Base-by-base conservation (phyloP, 2,113 vertebrate species). In the Alligator mississippiensis region DNA sequence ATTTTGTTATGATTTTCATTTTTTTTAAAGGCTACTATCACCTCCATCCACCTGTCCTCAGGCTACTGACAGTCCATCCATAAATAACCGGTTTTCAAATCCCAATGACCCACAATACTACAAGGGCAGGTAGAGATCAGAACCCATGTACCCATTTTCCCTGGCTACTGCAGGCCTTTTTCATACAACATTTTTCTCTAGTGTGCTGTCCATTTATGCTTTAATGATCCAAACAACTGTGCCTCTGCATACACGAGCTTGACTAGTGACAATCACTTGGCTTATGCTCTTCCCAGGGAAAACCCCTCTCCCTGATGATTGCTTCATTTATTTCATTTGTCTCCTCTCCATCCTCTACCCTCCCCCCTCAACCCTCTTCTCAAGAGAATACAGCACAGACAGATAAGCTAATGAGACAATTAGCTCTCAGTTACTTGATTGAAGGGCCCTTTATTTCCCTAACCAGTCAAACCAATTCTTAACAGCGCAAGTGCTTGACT, bases 391-490 rank as follows among this genome's bases (percentile, higher is more conserved):
- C 64, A 93, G 76, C 82, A 61, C 93, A 94, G 92, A 84, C 91
- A 94, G 96, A 95, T 95, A 96, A 95, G 94, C 92, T 97, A 97
- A 97, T 96, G 96, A 97, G 96, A 96, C 93, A 96, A 97, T 97
- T 97, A 96, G 93, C 95, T 90, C 85, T 94, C 89, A 2, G 54
- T 87, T 96, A 72, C 76, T 89, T 96, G 94, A 96, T 80, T 96
- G 96, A 96, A 94, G 89, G 76, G 92, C 78, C 89, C 87, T 96
- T 97, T 97, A 95, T 97, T 96, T 96, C 87, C 87, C 91, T 94
- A 92, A 95, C 94, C 82, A 94, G 89, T 78, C 93, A 92, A 90
- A 81, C 87, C 87, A 92, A 95, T 96, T 95, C 94, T 92, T 92
- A 82, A 82, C 58, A 89, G 72, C 2, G 0, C 24, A 64, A 94